Percentiles rank a stretch among this genome's conserved stretches.
Conservation (phyloP, 2,113 vertebrate genomes). For the Leiothrix lutea region DNA sequence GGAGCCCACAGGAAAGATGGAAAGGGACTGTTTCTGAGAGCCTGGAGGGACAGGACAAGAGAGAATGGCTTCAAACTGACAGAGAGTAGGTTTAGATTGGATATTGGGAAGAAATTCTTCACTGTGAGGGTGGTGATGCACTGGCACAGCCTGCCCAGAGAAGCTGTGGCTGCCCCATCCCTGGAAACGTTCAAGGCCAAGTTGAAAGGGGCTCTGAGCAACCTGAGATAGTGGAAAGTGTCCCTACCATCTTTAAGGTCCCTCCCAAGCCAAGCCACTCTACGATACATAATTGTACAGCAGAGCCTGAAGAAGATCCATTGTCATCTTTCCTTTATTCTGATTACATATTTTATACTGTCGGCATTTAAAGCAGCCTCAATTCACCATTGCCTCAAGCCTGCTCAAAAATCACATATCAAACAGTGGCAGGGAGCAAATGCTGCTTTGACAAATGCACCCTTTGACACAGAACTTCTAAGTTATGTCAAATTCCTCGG, state of each 20-base stretch:
- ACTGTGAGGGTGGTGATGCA: accelerated
- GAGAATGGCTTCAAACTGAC: background rate
- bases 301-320: background rate
- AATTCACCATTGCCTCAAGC: background rate
- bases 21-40: too few species aligned
- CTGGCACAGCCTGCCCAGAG: background rate
- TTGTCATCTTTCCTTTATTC: background rate
- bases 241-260: background rate
- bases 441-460: background rate
- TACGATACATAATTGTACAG: background rate
- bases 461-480: background rate
- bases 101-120: background rate
- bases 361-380: background rate
- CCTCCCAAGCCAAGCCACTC: background rate
- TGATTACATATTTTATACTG: background rate
- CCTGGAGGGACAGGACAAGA: background rate
- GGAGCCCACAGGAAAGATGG: background rate
- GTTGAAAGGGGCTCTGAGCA: accelerated
- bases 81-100: background rate
- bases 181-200: background rate
- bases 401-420: background rate
- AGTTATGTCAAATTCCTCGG: background rate
- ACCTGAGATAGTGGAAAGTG: accelerated
- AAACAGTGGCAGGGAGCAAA: background rate
- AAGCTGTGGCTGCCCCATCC: background rate